Conservation (phyloP, 1,140 invertebrate species). For the Riptortus pedestris region DNA sequence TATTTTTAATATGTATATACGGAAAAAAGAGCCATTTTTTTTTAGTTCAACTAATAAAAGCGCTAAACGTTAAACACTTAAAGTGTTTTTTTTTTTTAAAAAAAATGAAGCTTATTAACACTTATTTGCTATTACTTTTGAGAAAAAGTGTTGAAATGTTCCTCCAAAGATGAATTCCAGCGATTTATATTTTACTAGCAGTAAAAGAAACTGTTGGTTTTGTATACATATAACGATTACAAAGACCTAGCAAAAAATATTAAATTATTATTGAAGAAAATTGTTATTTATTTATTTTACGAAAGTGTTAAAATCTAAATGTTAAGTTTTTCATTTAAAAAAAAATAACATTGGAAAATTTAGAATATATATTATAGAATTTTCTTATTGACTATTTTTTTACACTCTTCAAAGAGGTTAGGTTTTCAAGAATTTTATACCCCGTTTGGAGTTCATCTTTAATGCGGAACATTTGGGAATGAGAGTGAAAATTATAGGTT, state of each 20-base stretch:
- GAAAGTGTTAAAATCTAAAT: no score
- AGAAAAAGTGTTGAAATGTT: background rate
- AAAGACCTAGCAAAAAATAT: no score
- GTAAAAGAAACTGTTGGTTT: no score
- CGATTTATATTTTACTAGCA: no score
- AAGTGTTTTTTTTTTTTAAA: background rate
- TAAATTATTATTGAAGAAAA: no score
- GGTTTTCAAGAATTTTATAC: background rate
- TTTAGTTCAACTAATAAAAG: background rate
- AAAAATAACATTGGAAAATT: no score
- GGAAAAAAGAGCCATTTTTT: background rate
- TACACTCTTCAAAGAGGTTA: background rate
- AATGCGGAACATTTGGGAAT: background rate
- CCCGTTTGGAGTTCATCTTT: background rate
- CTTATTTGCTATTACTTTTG: background rate
- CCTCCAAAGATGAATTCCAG: background rate
- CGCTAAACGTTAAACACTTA: background rate
- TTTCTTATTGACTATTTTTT: background rate
- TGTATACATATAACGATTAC: no score
- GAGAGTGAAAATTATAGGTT: background rate
- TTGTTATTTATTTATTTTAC: no score
- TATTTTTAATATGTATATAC: conserved; percentile 18
- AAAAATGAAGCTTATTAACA: background rate
- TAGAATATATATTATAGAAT: background rate
- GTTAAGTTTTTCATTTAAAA: no score